A percentile compares a stretch with the other conserved stretches of the same genome.
phyloP scores from a whole-genome alignment of 2,888 invertebrate species.

The Caenorhabditis parvicauda region DNA sequence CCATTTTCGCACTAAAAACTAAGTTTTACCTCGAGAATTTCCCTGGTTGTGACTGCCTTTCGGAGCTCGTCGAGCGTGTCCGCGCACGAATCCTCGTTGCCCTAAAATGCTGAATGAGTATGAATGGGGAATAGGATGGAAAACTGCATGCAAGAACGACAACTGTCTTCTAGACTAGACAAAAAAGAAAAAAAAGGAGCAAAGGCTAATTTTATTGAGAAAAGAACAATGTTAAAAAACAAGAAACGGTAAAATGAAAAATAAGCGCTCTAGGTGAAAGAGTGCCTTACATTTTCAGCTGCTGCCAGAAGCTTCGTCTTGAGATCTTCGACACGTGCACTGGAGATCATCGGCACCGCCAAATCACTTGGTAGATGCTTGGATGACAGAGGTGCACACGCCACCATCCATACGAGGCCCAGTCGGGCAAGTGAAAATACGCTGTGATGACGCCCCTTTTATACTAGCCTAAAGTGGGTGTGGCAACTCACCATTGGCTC shows the following conservation, averaged over 20 bases:
- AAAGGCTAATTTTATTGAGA: slow-evolving; percentile 1
- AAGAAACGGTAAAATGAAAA: neutral
- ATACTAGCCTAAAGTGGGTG: slow-evolving; percentile 23
- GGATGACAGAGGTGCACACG: slow-evolving; percentile 41
- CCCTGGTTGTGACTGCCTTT: slow-evolving; percentile 37
- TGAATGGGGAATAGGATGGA: too few species aligned
- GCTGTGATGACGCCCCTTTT: slow-evolving; percentile 30
- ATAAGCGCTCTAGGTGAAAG: slow-evolving; percentile 5
- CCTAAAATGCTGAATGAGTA: slow-evolving; percentile 19
- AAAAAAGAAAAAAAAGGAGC: neutral
- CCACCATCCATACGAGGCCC: slow-evolving; percentile 51
- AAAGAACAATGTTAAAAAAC: slow-evolving; percentile 1
- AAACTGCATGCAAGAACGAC: slow-evolving; percentile 2
- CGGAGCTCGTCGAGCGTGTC: slow-evolving; percentile 38
- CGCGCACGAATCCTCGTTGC: slow-evolving; percentile 21
- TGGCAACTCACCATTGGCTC: slow-evolving; percentile 14
- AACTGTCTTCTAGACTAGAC: neutral
- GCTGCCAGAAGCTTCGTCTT: slow-evolving; percentile 50
- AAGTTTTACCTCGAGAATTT: slow-evolving; percentile 47
- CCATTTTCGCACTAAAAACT: neutral
- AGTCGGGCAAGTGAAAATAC: too few species aligned
- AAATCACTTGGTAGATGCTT: slow-evolving; percentile 34
- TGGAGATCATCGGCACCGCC: slow-evolving; percentile 37
- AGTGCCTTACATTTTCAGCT: slow-evolving; percentile 60
- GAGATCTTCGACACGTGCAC: slow-evolving; percentile 50